Conservation (phyloP, 2,888 invertebrate genomes). For the Thymelicus sylvestris region DNA sequence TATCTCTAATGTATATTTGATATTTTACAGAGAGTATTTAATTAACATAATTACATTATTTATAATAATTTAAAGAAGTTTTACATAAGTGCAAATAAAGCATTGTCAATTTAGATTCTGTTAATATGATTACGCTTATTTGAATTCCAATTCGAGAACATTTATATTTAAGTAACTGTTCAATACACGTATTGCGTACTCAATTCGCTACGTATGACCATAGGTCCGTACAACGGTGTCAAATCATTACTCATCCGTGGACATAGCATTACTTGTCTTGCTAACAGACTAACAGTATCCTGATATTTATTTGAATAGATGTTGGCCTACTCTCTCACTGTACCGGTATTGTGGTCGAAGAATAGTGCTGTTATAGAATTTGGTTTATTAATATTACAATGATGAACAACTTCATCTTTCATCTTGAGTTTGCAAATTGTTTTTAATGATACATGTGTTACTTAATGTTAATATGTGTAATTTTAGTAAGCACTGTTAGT, state of each 20-base stretch:
- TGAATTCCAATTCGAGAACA: background rate
- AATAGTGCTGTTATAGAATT: slow-evolving; percentile 17
- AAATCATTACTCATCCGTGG: slow-evolving; percentile 34
- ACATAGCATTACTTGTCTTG: slow-evolving; percentile 16
- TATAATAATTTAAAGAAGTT: too few relatives aligned
- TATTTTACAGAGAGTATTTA: too few relatives aligned
- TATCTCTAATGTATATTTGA: too few relatives aligned
- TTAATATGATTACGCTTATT: too few relatives aligned
- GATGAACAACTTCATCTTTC: background rate
- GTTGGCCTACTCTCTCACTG: slow-evolving; percentile 41
- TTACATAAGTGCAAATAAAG: too few relatives aligned
- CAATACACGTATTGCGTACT: slow-evolving; percentile 37
- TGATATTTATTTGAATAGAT: slow-evolving; percentile 44
- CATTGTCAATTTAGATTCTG: too few relatives aligned
- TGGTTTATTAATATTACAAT: background rate
- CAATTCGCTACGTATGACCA: background rate
- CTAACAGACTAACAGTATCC: slow-evolving; percentile 44
- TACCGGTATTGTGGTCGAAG: slow-evolving; percentile 40
- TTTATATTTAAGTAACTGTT: slow-evolving; percentile 32
- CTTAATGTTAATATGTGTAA: background rate
- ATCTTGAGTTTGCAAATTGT: background rate
- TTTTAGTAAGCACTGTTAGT: background rate
- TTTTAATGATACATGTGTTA: background rate
- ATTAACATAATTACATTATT: too few relatives aligned
- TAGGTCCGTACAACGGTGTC: slow-evolving; percentile 9